These are phyloP conservation scores for human (Homo sapiens) DNA, from an alignment of 2,113 vertebrate species.

Conservation along the genomic window DNA sequence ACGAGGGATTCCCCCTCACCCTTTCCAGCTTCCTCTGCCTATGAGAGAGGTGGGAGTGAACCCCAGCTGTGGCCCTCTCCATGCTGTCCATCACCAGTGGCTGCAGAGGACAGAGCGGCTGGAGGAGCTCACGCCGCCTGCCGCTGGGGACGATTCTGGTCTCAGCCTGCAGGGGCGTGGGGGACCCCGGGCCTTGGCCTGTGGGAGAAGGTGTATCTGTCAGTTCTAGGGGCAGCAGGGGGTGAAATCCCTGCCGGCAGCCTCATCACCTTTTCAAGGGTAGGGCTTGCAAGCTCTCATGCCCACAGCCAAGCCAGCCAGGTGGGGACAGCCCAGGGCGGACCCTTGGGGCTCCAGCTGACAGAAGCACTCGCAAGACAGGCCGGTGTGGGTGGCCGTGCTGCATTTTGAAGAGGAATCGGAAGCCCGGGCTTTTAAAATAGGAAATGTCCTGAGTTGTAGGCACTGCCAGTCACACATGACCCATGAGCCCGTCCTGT, in stretches of 20 bases:
- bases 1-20: background rate
- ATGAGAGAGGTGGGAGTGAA: background rate
- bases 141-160: background rate
- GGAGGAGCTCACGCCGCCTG: accelerated
- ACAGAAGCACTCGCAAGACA: too few species aligned
- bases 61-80: too few species aligned
- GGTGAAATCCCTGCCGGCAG: too few species aligned
- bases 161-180: background rate
- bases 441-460: background rate
- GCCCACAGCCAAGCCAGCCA: too few species aligned
- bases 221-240: background rate
- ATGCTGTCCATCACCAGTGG: background rate
- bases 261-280: background rate
- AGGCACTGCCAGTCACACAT: background rate
- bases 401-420: background rate
- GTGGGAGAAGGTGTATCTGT: too few species aligned
- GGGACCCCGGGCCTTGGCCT: background rate
- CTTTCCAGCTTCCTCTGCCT: background rate
- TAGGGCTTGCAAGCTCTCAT: background rate
- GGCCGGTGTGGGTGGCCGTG: background rate
- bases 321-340: accelerated
- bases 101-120: background rate
- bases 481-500: background rate
- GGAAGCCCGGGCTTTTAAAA: background rate
- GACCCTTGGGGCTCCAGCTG: background rate